Percentiles rank a stretch among this genome's conserved stretches.
These are phyloP conservation scores for Luscinia luscinia DNA, from an alignment of 2,797 vertebrate genomes.

Conservation along the genomic window DNA sequence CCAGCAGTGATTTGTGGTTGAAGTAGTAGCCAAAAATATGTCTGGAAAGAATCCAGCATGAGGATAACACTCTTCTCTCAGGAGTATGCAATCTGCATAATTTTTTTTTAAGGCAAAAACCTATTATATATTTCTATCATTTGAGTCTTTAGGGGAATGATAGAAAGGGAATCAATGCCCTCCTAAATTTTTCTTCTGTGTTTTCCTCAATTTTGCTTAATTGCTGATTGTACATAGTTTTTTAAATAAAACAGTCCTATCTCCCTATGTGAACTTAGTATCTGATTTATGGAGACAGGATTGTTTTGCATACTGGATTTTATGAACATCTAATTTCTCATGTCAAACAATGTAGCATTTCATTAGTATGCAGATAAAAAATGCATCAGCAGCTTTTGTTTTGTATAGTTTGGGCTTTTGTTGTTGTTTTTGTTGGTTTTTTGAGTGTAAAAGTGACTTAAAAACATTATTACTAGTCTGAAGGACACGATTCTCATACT, in stretches of 20 bases:
- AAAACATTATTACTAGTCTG: neutral
- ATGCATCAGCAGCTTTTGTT: neutral
- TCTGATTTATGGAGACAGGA: neutral
- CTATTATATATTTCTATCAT: neutral
- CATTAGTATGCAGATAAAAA: neutral
- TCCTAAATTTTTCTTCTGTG: neutral
- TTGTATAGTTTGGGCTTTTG: neutral
- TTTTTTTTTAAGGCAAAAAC: neutral
- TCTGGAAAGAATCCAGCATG: neutral
- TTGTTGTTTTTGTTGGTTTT: neutral
- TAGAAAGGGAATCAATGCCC: neutral
- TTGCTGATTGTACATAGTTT: neutral
- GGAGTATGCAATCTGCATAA: neutral
- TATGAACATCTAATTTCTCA: neutral
- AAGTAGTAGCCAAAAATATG: neutral
- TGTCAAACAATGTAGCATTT: neutral
- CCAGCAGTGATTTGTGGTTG: neutral
- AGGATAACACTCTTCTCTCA: neutral
- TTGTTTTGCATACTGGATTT: neutral
- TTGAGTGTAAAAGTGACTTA: neutral
- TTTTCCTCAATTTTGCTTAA: neutral
- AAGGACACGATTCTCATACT: neutral
- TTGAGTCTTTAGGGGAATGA: neutral
- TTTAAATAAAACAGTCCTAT: neutral
- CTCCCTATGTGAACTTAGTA: neutral